These are phyloP conservation scores for Petrophora chlorosata DNA, from an alignment of 2,888 invertebrate species.

Conservation along the genomic window DNA sequence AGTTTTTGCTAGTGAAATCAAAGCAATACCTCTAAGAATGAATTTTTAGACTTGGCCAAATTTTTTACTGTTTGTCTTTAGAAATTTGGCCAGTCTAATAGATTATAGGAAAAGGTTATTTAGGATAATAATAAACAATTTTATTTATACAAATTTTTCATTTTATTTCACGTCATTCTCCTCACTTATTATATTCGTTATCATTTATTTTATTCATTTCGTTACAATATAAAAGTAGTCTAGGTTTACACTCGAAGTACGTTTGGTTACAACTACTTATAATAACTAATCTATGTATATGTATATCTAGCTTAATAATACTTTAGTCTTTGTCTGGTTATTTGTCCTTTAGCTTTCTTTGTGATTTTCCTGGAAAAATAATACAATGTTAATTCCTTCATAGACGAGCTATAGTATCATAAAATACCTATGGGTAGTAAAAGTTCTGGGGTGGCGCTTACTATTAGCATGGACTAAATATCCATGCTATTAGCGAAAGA, in stretches of 20 bases:
- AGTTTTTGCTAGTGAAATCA: conserved; percentile 18
- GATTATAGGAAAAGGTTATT: conserved; percentile 11
- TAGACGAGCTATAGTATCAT: no score
- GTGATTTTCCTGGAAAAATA: conserved; percentile 71
- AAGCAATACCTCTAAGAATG: conserved; percentile 8
- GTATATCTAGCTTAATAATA: conserved; percentile 31
- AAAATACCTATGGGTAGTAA: no score
- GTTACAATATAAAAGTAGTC: conserved; percentile 64
- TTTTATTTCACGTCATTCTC: conserved; percentile 46
- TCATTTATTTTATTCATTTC: conserved; percentile 35
- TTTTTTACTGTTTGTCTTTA: conserved; percentile 17
- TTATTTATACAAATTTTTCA: conserved; percentile 30
- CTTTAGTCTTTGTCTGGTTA: conserved; percentile 52
- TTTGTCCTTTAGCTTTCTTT: conserved; percentile 74
- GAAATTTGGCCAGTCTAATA: conserved; percentile 18
- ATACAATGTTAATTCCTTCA: neutral
- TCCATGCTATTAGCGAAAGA: no score
- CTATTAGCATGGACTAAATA: no score
- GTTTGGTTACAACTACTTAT: conserved; percentile 54
- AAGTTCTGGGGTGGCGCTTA: no score
- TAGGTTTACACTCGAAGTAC: conserved; percentile 57
- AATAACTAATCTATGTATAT: no score
- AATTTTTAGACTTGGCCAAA: conserved; percentile 15
- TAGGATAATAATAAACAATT: conserved; percentile 20
- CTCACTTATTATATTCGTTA: conserved; percentile 34